Conservation (phyloP, 2,888 invertebrate species). For the Pristionchus fissidentatus region DNA sequence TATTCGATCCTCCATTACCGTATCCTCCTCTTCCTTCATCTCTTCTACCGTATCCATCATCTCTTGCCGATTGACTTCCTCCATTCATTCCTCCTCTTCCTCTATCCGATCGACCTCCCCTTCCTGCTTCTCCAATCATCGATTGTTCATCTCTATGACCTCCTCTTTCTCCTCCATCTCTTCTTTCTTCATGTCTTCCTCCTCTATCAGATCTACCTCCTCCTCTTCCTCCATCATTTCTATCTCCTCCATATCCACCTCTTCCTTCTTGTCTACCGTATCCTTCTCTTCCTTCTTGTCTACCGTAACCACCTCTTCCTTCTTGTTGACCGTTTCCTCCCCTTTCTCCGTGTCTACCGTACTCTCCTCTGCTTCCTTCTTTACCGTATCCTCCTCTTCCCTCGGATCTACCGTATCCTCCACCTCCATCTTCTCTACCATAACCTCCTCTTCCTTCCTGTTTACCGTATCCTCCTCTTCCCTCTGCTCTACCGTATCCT, state of each 20-base stretch:
- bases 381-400: neutral
- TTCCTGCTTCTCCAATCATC: neutral
- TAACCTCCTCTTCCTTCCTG: neutral
- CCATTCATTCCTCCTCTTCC: neutral
- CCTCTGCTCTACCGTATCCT: neutral
- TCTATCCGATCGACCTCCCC: neutral
- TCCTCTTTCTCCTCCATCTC: neutral
- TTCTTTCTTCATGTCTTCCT: neutral
- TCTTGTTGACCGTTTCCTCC: neutral
- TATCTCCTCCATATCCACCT: neutral
- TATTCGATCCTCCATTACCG: neutral
- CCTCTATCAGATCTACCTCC: neutral
- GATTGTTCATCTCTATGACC: neutral
- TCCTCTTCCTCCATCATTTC: neutral
- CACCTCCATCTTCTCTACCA: neutral
- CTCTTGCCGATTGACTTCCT: slow-evolving; percentile 1
- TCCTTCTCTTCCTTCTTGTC: neutral
- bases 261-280: neutral
- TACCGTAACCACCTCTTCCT: neutral
- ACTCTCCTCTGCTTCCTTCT: neutral
- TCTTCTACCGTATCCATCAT: neutral
- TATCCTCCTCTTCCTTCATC: neutral
- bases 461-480: slow-evolving; percentile 3
- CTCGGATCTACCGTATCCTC: neutral
- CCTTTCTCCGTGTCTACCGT: neutral